Evolutionary conservation across 2,888 invertebrate genomes (phyloP).

Genomic region (Melieria crassipennis): DNA sequence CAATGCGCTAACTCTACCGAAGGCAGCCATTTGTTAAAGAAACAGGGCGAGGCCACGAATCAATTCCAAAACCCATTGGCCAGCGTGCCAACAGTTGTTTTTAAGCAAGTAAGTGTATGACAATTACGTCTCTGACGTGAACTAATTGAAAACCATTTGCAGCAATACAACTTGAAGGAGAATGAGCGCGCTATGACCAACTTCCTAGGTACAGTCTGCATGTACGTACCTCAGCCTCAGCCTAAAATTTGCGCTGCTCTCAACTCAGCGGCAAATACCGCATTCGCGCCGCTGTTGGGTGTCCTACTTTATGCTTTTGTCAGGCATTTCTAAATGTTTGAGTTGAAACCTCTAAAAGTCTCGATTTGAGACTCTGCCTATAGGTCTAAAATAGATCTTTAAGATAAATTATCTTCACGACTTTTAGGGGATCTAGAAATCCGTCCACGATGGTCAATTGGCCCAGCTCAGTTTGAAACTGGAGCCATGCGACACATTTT

Average conservation of each 20-base stretch:
- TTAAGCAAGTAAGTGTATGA: constrained; percentile 69
- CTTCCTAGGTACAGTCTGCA: constrained; percentile 71
- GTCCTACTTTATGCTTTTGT: constrained; percentile 49
- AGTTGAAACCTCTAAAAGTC: too few relatives aligned
- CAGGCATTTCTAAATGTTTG: constrained; percentile 46
- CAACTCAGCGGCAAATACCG: constrained; percentile 52
- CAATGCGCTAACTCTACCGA: constrained; percentile 67
- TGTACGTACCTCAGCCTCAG: constrained; percentile 58
- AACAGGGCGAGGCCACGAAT: constrained; percentile 70
- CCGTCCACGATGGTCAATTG: too few relatives aligned
- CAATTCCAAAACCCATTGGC: constrained; percentile 69
- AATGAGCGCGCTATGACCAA: constrained; percentile 70
- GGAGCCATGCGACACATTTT: too few relatives aligned
- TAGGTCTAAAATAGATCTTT: too few relatives aligned
- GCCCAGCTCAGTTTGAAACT: too few relatives aligned
- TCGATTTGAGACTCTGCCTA: too few relatives aligned
- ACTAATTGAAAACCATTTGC: constrained; percentile 39
- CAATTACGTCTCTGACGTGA: too few relatives aligned
- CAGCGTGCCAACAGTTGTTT: constrained; percentile 75
- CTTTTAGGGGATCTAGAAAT: too few relatives aligned
- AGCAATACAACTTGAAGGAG: constrained; percentile 70
- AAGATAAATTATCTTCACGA: too few relatives aligned
- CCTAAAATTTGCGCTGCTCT: constrained; percentile 55
- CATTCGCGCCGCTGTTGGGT: constrained; percentile 48
- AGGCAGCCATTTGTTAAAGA: constrained; percentile 57